Evolutionary conservation across 2,113 vertebrate genomes (phyloP), one percentile per base, ranked within the genome.

Genomic region (Gymnarchus niloticus): DNA sequence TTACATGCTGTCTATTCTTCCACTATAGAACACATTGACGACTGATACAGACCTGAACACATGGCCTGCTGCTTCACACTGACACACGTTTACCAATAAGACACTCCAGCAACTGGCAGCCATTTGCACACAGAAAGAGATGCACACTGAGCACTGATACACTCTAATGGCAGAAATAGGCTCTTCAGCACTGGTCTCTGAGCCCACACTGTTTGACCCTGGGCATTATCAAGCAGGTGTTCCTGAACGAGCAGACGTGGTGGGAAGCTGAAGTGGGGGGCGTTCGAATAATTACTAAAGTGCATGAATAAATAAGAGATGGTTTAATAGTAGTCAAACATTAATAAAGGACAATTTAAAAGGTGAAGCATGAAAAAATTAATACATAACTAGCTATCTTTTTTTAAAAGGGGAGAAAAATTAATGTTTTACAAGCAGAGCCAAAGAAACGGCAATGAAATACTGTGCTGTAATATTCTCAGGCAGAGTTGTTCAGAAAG

Each of bases 361-460:
- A 21, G 37, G 19, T 46, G 76, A 46, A 37, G 23, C 44, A 10
- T 78, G 76, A 46, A 78, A 19, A 78, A 3, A 19, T n/a, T 2
- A 46, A 78, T 48, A 78, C 37, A 7, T 48, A 23, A 48, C 19
- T 48, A 48, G 19, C 46, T 17, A 8, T 69, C 73, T 77, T 77
- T 77, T 48, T 78, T 78, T 12, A 77, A 41, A 41, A 76, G 46
- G 76, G 23, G 37, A 78, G 8, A 77, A 77, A 54, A 77, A 77
- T 77, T 37, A 23, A 46, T 77, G 73, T 46, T 77, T 44, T 46
- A 46, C 37, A 19, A 21, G 6, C 73, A 7, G 73, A 73, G 65
- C 91, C 92, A 90, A 89, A 89, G 91, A 88, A 41, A 85, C 85
- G 90, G 88, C 91, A 86, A 87, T 89, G 81, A 88, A 88, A 80